phyloP scores from a whole-genome alignment of 1,140 invertebrate genomes.

The Panagrolaimus sp. region DNA sequence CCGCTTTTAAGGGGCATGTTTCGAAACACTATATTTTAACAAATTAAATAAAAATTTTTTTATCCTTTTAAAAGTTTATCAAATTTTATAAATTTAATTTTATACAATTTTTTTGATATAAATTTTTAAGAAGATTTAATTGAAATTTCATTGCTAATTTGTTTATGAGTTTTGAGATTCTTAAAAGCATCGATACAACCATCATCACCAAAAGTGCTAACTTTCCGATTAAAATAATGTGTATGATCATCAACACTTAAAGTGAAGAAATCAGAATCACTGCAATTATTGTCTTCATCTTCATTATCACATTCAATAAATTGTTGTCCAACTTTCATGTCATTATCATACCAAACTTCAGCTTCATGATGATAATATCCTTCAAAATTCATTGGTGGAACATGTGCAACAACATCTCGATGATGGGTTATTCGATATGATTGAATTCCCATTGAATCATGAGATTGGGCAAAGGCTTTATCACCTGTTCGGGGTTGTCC shows the following conservation, averaged over 20 bases:
- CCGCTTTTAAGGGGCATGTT: too few relatives aligned
- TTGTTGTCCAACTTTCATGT: conserved; percentile 28
- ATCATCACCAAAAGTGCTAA: conserved; percentile 23
- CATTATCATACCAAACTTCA: conserved; percentile 48
- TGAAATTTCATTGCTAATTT: too few relatives aligned
- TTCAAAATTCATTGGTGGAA: conserved; percentile 44
- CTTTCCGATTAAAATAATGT: conserved; percentile 26
- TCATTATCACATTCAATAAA: conserved; percentile 30
- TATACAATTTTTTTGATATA: too few relatives aligned
- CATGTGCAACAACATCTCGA: conserved; percentile 40
- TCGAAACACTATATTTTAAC: too few relatives aligned
- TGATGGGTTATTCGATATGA: conserved; percentile 39
- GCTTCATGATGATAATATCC: conserved; percentile 40
- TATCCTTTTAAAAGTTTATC: too few relatives aligned
- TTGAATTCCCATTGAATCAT: conserved; percentile 34
- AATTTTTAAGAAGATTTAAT: too few relatives aligned
- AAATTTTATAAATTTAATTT: too few relatives aligned
- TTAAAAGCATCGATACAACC: conserved; percentile 14
- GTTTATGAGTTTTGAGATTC: too few relatives aligned
- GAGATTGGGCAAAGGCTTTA: conserved; percentile 31
- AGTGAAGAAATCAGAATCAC: conserved; percentile 16
- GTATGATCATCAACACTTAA: conserved; percentile 24
- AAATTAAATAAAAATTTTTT: too few relatives aligned
- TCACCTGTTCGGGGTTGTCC: conserved; percentile 48
- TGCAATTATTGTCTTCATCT: conserved; percentile 23